Percentiles rank a stretch among this genome's conserved stretches.
Evolutionary conservation across 2,797 vertebrate species (phyloP).

Genomic region (Falco novaeseelandiae): DNA sequence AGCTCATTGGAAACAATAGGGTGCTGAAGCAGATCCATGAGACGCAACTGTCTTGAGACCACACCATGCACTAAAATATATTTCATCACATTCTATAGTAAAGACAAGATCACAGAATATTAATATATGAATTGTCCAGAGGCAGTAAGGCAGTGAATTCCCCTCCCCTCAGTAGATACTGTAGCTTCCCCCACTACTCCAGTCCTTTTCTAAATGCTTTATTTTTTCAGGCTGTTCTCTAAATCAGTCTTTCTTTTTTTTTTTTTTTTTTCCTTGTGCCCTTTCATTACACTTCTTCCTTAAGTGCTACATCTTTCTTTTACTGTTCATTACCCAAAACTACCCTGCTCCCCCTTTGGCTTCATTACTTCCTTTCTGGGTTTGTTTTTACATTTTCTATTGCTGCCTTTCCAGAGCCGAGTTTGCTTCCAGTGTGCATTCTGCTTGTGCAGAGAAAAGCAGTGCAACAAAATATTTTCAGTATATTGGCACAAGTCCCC

Average conservation of each 20-base stretch:
- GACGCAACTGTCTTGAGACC: neutral
- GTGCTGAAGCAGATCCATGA: neutral
- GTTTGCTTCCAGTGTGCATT: conserved; percentile 40
- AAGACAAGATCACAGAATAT: conserved; percentile 24
- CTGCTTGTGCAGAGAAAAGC: conserved; percentile 40
- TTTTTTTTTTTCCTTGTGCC: conserved; percentile 3
- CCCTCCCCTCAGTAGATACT: neutral
- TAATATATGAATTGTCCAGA: neutral
- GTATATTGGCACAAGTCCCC: neutral
- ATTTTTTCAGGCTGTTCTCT: neutral
- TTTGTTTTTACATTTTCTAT: conserved; percentile 62
- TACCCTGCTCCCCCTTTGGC: conserved; percentile 36
- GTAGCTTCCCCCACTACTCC: neutral
- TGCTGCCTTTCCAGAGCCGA: conserved; percentile 43
- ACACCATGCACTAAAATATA: neutral
- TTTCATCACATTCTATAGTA: neutral
- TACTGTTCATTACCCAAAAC: conserved; percentile 42
- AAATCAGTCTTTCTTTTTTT: conserved; percentile 42
- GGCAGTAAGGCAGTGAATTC: neutral
- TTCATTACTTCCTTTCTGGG: conserved; percentile 59
- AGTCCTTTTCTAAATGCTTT: neutral
- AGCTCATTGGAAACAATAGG: conserved; percentile 38
- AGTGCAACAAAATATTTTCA: conserved; percentile 52
- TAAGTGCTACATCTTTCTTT: conserved; percentile 43
- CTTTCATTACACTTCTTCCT: conserved; percentile 40